A percentile compares a stretch with the other conserved stretches of the same genome.
phyloP scores from a whole-genome alignment of 2,888 invertebrate genomes.

The Mellilla xanthometata region DNA sequence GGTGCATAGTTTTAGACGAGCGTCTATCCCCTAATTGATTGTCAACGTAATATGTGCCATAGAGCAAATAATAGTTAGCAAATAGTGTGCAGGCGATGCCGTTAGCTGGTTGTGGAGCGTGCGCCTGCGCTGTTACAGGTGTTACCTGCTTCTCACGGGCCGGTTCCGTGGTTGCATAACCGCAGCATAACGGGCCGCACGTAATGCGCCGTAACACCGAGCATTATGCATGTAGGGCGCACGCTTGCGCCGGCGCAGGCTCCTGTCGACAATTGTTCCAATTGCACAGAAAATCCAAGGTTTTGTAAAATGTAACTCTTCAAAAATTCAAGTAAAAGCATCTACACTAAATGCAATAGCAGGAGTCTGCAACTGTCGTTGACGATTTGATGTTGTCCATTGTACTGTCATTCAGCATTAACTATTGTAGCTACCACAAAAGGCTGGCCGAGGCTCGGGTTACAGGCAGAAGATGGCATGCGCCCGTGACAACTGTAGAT shows the following conservation, averaged over 20 bases:
- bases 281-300: background rate
- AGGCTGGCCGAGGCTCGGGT: conserved; percentile 55
- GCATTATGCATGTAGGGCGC: conserved; percentile 75
- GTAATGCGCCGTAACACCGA: conserved; percentile 72
- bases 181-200: conserved; percentile 46
- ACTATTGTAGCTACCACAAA: conserved; percentile 72
- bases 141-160: conserved; percentile 70
- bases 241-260: conserved; percentile 28
- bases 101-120: conserved; percentile 49
- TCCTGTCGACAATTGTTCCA: background rate
- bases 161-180: conserved; percentile 74
- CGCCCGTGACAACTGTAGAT: conserved; percentile 71
- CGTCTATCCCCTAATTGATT: too few relatives aligned
- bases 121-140: conserved; percentile 53
- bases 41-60: too few relatives aligned
- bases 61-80: too few relatives aligned
- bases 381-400: conserved; percentile 44
- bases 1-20: too few relatives aligned
- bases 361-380: conserved; percentile 21
- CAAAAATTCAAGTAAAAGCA: too few relatives aligned
- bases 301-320: too few relatives aligned
- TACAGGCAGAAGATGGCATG: conserved; percentile 66
- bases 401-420: conserved; percentile 55
- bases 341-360: too few relatives aligned
- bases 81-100: conserved; percentile 24